Evolutionary conservation across 1,140 invertebrate species (phyloP).

Genomic region (Drosophila tani): DNA sequence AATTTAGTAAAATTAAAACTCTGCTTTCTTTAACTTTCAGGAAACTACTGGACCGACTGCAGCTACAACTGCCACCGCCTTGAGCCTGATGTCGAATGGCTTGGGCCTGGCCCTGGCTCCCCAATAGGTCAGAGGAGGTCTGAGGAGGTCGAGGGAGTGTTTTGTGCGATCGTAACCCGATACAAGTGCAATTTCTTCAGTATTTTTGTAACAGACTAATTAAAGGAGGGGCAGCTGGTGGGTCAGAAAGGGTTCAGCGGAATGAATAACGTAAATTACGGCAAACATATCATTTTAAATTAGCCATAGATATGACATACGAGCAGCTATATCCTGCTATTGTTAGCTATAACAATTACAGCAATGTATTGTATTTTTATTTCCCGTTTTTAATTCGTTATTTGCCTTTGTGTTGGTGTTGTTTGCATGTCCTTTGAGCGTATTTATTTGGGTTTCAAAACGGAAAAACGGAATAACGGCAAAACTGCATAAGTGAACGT

Average conservation of each 20-base stretch:
- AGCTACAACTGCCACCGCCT: conserved; percentile 53
- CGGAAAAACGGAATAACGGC: conserved; percentile 53
- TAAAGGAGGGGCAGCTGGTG: conserved; percentile 21
- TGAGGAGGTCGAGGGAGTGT: conserved; percentile 48
- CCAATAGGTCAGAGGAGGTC: conserved; percentile 42
- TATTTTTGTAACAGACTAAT: conserved; percentile 79
- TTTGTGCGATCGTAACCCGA: conserved; percentile 42
- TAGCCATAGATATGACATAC: conserved; percentile 51
- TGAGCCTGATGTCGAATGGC: conserved; percentile 75
- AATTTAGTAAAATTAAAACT: not conserved
- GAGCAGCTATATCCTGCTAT: conserved; percentile 53
- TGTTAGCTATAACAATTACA: conserved; percentile 61
- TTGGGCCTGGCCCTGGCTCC: conserved; percentile 71
- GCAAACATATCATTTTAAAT: conserved; percentile 80
- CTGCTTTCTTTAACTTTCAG: conserved; percentile 28
- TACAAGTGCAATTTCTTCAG: conserved; percentile 79
- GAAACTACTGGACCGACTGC: conserved; percentile 56
- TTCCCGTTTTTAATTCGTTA: conserved; percentile 20
- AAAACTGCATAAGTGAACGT: conserved; percentile 76
- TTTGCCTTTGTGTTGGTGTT: conserved; percentile 48
- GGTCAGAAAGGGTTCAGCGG: conserved; percentile 8
- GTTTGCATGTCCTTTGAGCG: conserved; percentile 44
- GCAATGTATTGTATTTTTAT: conserved; percentile 19
- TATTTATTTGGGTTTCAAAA: conserved; percentile 73
- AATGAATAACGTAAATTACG: conserved; percentile 61